phyloP scores from a whole-genome alignment of 1,140 invertebrate genomes.

The Drosophila pectinifera region DNA sequence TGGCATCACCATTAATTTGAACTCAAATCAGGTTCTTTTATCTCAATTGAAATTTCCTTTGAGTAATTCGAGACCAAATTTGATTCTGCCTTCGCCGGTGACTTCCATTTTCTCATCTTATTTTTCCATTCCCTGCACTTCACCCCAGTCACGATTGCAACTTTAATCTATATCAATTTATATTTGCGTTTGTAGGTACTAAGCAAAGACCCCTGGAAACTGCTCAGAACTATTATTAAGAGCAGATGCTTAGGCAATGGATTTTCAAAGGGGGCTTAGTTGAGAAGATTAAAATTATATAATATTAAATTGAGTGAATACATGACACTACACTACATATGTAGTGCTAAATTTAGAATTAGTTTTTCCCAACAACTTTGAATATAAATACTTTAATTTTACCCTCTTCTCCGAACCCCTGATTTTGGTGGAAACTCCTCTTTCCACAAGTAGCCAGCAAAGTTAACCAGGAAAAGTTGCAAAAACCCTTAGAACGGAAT shows the following conservation, averaged over 20 bases:
- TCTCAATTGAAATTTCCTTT: slow-evolving; percentile 47
- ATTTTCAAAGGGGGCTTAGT: not conserved
- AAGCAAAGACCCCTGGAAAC: slow-evolving; percentile 12
- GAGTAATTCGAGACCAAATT: slow-evolving; percentile 43
- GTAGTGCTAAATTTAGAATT: not conserved
- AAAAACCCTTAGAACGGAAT: slow-evolving; percentile 41
- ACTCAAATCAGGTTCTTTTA: slow-evolving; percentile 29
- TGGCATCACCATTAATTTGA: slow-evolving; percentile 24
- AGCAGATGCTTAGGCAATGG: not conserved
- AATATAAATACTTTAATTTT: not conserved
- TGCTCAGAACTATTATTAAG: slow-evolving; percentile 15
- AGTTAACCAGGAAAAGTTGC: slow-evolving; percentile 45
- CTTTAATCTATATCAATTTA: slow-evolving; percentile 58
- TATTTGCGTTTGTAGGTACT: slow-evolving; percentile 38
- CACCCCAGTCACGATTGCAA: slow-evolving; percentile 51
- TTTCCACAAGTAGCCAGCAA: slow-evolving; percentile 7
- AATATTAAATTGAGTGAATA: not conserved
- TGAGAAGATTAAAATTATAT: not conserved
- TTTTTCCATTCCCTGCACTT: slow-evolving; percentile 10
- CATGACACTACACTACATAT: no score
- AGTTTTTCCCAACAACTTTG: no score
- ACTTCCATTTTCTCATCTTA: slow-evolving; percentile 7
- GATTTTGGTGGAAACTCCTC: slow-evolving; percentile 13
- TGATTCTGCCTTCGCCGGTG: slow-evolving; percentile 13
- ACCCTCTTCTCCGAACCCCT: not conserved